Evolutionary conservation across 2,888 invertebrate species (phyloP).

Genomic region (Cerceris rybyensis): DNA sequence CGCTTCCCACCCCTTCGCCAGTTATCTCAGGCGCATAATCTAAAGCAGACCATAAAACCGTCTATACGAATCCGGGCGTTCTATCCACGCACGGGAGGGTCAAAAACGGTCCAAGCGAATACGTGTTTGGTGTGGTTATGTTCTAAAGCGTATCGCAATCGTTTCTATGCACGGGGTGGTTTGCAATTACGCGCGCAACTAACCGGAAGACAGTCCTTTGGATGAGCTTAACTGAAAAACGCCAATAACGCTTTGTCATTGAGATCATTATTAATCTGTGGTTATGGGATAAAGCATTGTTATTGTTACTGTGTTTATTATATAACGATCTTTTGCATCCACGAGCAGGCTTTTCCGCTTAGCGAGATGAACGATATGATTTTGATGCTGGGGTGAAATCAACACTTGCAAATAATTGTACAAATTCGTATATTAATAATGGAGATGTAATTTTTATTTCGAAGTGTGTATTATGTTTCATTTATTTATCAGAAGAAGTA

Average conservation of each 20-base stretch:
- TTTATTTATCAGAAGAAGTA: no score
- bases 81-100: slow-evolving; percentile 22
- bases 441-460: no score
- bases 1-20: slow-evolving; percentile 55
- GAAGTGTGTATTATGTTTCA: no score
- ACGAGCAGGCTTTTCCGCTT: no score
- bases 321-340: no score
- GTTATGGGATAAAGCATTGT: no score
- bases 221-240: background rate
- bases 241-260: background rate
- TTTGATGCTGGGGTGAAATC: no score
- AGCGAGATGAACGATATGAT: no score
- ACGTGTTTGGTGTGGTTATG: slow-evolving; percentile 73
- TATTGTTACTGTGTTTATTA: no score
- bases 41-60: slow-evolving; percentile 76
- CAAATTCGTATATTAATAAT: no score
- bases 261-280: background rate
- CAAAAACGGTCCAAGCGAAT: slow-evolving; percentile 54
- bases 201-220: slow-evolving; percentile 24
- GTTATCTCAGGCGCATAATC: slow-evolving; percentile 78
- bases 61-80: slow-evolving; percentile 64
- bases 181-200: slow-evolving; percentile 37
- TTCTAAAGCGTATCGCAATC: slow-evolving; percentile 33
- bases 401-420: no score
- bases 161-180: slow-evolving; percentile 43